Conservation (phyloP, 2,888 invertebrate species). For the Chymomyza caudatula region DNA sequence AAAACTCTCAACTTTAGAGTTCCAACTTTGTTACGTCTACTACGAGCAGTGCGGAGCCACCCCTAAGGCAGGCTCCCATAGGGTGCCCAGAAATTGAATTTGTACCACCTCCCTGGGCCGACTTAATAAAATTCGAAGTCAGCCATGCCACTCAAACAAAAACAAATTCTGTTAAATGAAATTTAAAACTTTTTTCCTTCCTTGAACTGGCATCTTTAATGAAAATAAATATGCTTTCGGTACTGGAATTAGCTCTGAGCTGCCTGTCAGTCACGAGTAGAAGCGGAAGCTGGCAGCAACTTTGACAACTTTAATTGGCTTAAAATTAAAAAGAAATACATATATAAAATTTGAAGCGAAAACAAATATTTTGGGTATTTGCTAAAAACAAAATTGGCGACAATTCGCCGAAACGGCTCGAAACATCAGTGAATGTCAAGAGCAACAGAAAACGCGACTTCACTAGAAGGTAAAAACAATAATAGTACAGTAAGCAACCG, state of each 20-base stretch:
- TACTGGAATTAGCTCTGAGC: conserved; percentile 51
- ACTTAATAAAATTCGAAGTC: background rate
- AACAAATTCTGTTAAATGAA: conserved; percentile 53
- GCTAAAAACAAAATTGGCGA: background rate
- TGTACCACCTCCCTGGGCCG: background rate
- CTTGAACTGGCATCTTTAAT: conserved; percentile 61
- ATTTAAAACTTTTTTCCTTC: conserved; percentile 53
- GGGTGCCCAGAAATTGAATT: background rate
- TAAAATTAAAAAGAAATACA: conserved; percentile 54
- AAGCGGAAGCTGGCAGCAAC: conserved; percentile 38
- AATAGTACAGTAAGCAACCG: too few relatives aligned
- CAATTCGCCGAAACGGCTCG: background rate
- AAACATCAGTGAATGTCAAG: background rate
- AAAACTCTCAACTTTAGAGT: background rate
- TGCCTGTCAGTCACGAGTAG: conserved; percentile 13
- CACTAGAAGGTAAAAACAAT: too few relatives aligned
- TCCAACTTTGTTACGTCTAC: background rate
- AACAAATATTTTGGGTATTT: background rate
- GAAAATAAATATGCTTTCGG: conserved; percentile 57
- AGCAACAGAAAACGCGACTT: too few relatives aligned
- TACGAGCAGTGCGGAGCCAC: background rate
- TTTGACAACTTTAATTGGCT: conserved; percentile 68
- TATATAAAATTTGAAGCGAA: background rate
- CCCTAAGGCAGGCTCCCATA: background rate
- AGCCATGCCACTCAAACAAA: background rate